Evolutionary conservation across 1,140 invertebrate genomes (phyloP).

Genomic region (Drosophila rufa): DNA sequence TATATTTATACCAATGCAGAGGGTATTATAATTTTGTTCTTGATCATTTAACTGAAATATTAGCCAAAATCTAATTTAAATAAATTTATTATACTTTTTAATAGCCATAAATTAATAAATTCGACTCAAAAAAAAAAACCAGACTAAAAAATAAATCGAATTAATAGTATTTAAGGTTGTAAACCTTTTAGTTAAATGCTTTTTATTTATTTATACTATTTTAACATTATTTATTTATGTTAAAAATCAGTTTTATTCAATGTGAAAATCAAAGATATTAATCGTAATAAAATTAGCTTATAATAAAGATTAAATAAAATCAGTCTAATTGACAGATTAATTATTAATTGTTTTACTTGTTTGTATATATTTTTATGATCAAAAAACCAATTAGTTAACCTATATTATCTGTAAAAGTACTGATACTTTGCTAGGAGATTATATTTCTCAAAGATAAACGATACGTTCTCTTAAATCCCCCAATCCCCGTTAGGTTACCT

Average conservation of each 20-base stretch:
- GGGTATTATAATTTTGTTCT: too few relatives aligned
- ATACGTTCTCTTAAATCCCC: neutral
- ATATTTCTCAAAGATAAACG: too few relatives aligned
- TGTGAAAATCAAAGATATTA: neutral
- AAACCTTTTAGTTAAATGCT: neutral
- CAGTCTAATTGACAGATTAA: neutral
- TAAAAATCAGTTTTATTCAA: neutral
- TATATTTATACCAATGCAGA: too few relatives aligned
- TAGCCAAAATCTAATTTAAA: neutral
- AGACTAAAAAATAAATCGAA: neutral
- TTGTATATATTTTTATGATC: too few relatives aligned
- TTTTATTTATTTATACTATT: neutral
- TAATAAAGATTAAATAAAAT: neutral
- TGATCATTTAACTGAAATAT: neutral
- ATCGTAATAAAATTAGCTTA: neutral
- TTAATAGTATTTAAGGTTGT: neutral
- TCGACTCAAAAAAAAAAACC: neutral
- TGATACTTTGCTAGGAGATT: neutral
- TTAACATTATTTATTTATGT: too few relatives aligned
- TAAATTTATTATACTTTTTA: neutral
- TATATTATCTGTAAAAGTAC: neutral
- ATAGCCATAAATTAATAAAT: neutral
- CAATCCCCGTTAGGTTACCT: conserved; percentile 50
- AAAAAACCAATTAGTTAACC: neutral
- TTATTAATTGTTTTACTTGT: too few relatives aligned